These are phyloP conservation scores for Etheostoma spectabile DNA, from an alignment of 2,113 vertebrate species.

Conservation along the genomic window DNA sequence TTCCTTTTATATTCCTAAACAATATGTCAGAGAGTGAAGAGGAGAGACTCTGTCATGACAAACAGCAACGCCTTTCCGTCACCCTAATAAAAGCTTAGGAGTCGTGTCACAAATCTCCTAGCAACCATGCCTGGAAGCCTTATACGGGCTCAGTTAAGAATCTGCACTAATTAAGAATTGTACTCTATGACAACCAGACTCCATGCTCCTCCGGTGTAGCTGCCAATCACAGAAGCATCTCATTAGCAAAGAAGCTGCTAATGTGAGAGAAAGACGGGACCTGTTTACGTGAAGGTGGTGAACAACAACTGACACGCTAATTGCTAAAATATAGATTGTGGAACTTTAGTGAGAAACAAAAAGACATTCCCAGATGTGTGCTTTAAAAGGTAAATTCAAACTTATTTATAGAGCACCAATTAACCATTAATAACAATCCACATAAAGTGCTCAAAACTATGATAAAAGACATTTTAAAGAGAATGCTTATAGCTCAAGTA, in stretches of 20 bases:
- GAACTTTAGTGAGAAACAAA: not conserved
- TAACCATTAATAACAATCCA: too few relatives aligned
- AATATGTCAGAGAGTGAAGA: not conserved
- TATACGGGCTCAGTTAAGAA: not conserved
- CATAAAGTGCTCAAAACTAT: not conserved
- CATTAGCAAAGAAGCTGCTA: constrained; percentile 14
- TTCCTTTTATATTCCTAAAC: not conserved
- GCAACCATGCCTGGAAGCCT: constrained; percentile 12
- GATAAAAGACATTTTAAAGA: not conserved
- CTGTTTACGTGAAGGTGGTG: not conserved
- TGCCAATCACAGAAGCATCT: constrained; percentile 16
- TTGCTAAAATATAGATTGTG: not conserved
- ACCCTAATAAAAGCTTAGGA: not conserved
- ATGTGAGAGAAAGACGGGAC: not conserved
- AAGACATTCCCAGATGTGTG: not conserved
- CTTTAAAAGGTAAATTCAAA: not conserved
- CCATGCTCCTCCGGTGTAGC: not conserved
- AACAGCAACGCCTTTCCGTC: not conserved
- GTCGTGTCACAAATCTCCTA: constrained; percentile 18
- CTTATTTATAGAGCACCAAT: not conserved
- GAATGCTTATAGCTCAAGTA: not conserved
- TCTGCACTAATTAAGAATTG: constrained; percentile 46
- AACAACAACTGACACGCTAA: not conserved
- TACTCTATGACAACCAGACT: constrained; percentile 2
- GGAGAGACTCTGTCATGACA: not conserved